Conservation (phyloP, 2,797 vertebrate genomes). For the Monodelphis domestica region DNA sequence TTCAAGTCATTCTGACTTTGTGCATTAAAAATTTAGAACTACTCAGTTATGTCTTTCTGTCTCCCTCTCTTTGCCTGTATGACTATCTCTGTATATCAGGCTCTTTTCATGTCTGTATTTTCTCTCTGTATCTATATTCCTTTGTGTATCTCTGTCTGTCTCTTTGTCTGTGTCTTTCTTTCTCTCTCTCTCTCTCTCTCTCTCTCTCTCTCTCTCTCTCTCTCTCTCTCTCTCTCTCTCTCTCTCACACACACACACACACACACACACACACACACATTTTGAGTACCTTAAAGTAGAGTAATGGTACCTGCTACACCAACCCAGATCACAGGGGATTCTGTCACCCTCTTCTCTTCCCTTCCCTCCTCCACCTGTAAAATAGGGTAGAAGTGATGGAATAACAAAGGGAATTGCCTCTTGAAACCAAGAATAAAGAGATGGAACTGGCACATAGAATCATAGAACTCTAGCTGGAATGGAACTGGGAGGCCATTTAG, state of each 20-base stretch:
- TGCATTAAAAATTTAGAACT: not conserved
- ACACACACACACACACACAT: too few species aligned
- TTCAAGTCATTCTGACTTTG: not conserved
- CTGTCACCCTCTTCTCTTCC: not conserved
- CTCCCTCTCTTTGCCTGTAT: not conserved
- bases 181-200: too few species aligned
- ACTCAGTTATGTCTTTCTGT: not conserved
- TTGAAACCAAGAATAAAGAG: not conserved
- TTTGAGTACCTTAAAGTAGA: not conserved
- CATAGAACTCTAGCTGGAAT: not conserved
- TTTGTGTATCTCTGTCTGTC: not conserved
- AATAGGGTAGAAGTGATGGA: not conserved
- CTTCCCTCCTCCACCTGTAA: not conserved
- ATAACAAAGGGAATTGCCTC: not conserved
- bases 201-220: too few species aligned
- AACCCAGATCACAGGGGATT: not conserved
- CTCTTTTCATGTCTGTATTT: too few species aligned
- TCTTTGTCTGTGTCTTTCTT: not conserved
- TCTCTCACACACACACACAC: too few species aligned
- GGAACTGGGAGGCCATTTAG: not conserved
- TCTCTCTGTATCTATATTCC: too few species aligned
- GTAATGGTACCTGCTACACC: not conserved
- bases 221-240: too few species aligned
- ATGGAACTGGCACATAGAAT: not conserved
- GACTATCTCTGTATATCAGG: too few species aligned